Evolutionary conservation across 1,140 invertebrate species (phyloP).

Genomic region (Bradynema listronoti): DNA sequence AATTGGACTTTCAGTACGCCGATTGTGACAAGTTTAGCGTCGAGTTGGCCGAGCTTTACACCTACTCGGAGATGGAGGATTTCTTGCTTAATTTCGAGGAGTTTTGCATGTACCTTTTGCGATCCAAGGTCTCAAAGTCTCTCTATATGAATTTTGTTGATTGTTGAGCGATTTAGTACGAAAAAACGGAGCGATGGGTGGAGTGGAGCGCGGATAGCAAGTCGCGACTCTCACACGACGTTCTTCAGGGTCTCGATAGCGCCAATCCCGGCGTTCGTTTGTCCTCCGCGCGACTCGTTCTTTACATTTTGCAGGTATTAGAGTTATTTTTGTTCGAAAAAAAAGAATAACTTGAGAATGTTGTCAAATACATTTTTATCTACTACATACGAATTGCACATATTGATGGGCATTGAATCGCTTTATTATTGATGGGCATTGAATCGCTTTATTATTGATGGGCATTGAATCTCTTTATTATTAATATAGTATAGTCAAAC

Average conservation of each 20-base stretch:
- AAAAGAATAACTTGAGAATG: background rate
- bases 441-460: too few relatives aligned
- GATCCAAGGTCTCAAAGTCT: conserved; percentile 42
- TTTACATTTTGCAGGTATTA: conserved; percentile 51
- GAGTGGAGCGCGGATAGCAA: conserved; percentile 15
- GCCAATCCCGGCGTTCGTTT: conserved; percentile 38
- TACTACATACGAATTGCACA: too few relatives aligned
- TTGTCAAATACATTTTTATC: conserved; percentile 7
- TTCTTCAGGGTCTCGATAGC: conserved; percentile 39
- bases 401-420: too few relatives aligned
- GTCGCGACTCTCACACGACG: conserved; percentile 28
- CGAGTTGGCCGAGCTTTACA: conserved; percentile 54
- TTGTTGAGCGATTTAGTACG: too few relatives aligned
- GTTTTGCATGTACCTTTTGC: conserved; percentile 40
- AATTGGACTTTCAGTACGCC: conserved; percentile 49
- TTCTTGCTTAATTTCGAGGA: conserved; percentile 38
- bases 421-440: too few relatives aligned
- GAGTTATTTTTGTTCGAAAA: background rate
- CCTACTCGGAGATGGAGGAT: conserved; percentile 55
- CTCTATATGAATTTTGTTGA: too few relatives aligned
- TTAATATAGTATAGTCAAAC: too few relatives aligned
- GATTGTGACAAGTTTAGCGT: conserved; percentile 39
- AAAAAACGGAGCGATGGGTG: too few relatives aligned
- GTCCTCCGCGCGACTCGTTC: conserved; percentile 44
- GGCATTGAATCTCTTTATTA: too few relatives aligned